Percentiles rank a stretch among this genome's conserved stretches.
Evolutionary conservation across 2,113 vertebrate species (phyloP).

Genomic region (Coracopsis vasa): DNA sequence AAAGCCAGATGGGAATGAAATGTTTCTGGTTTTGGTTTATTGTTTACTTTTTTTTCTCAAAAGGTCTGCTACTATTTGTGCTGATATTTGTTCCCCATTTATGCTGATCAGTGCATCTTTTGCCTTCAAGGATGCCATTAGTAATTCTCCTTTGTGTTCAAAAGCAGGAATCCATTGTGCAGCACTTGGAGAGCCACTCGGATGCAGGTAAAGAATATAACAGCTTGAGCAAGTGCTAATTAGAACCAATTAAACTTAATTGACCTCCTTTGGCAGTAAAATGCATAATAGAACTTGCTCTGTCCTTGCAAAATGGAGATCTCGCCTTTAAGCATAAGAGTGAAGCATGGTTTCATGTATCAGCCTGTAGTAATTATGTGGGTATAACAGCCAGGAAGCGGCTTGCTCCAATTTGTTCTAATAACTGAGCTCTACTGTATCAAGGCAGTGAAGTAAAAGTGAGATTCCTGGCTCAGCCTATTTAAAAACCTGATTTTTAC

Average conservation of each 20-base stretch:
- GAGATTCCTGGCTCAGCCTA: background rate
- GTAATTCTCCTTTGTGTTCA: constrained; percentile 48
- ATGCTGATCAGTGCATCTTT: constrained; percentile 55
- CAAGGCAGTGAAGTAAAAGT: constrained; percentile 9
- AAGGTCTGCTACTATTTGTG: background rate
- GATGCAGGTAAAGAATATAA: constrained; percentile 68
- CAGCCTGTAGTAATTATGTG: constrained; percentile 29
- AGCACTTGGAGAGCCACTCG: constrained; percentile 52
- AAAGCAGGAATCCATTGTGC: constrained; percentile 59
- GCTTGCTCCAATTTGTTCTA: constrained; percentile 33
- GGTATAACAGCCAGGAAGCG: background rate
- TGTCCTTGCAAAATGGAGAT: constrained; percentile 61
- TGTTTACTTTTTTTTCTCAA: background rate
- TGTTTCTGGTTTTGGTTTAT: background rate
- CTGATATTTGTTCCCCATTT: constrained; percentile 20
- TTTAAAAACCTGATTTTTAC: constrained; percentile 35
- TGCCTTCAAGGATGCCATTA: constrained; percentile 60
- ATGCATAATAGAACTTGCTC: constrained; percentile 53
- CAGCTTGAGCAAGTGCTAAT: constrained; percentile 67
- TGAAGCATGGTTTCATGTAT: constrained; percentile 6
- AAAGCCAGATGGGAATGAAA: constrained; percentile 20
- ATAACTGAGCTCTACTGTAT: background rate
- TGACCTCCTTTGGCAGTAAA: constrained; percentile 65
- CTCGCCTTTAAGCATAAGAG: constrained; percentile 17
- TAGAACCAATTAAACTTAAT: constrained; percentile 70